Base-by-base conservation (phyloP, 2,888 invertebrate genomes). In the Chloromyia formosa region DNA sequence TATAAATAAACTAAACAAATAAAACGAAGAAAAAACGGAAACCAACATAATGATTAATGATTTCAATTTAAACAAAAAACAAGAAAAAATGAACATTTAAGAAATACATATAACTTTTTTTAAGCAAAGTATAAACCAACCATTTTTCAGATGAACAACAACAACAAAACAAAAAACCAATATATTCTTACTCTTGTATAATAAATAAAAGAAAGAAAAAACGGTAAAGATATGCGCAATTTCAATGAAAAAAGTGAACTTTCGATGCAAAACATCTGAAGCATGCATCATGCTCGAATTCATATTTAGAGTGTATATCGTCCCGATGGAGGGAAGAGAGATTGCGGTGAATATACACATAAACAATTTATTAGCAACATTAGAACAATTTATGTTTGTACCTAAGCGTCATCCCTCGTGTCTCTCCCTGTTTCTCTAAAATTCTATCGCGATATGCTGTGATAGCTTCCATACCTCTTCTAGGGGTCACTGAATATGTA, bases 1-100 rank as follows among this genome's bases (percentile, higher is more conserved):
- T 74, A 74, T 74, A 74, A 74, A 74, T 74, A 74, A 74, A 74
- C 62, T 74, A 74, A 74, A 74, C 61, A 74, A 74, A 74, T 49
- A 74, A 54, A 74, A 49, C 27, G 54, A 23, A 61, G 27, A n/a
- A 64, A 74, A 45, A 35, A 61, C 18, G 53, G 18, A 73, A 72
- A 49, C 40, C 61, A 74, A 56, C 42, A 61, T 60, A 72, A 72
- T 61, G 58, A 72, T 60, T 60, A 72, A 72, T 72, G 61, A 73
- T 61, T 73, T 42, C 60, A 73, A 61, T 73, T 73, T 42, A 60
- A 35, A 73, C 45, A 18, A 60, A 58, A 58, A 73, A 10, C 49
- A 35, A 68, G 1, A 45, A 45, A 23, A 53, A 23, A 49, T 69
- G 54, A 56, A 69, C 69, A 54, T 69, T 62, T 60, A 72, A 45